phyloP scores from a whole-genome alignment of 2,888 invertebrate genomes.

The Perizoma affinitatum region DNA sequence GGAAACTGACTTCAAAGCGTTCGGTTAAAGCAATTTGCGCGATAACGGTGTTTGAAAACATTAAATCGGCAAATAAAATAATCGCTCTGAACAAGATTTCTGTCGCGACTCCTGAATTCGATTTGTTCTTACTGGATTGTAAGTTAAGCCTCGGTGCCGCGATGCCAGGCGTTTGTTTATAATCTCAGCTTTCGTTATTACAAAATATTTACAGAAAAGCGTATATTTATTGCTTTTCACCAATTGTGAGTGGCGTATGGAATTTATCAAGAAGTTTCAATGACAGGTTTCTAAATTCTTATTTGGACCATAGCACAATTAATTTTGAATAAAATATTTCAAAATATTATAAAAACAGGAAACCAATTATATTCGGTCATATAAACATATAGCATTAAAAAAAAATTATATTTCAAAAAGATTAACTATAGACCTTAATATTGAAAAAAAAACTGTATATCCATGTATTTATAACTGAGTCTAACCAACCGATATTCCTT shows the following conservation, averaged over 20 bases:
- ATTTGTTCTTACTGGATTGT: slow-evolving; percentile 63
- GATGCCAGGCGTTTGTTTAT: slow-evolving; percentile 63
- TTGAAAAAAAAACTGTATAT: too few relatives aligned
- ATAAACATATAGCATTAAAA: too few relatives aligned
- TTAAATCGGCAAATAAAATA: slow-evolving; percentile 66
- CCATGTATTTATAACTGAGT: too few relatives aligned
- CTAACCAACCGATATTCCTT: too few relatives aligned
- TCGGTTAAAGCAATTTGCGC: slow-evolving; percentile 58
- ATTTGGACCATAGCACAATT: too few relatives aligned
- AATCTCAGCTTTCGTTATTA: slow-evolving; percentile 61
- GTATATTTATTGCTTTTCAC: slow-evolving; percentile 23
- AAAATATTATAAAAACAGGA: too few relatives aligned
- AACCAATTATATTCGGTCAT: too few relatives aligned
- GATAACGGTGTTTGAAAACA: slow-evolving; percentile 63
- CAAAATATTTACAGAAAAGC: slow-evolving; percentile 59
- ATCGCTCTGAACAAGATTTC: slow-evolving; percentile 61
- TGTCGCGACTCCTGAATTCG: slow-evolving; percentile 49
- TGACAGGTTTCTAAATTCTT: too few relatives aligned
- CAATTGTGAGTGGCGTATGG: too few relatives aligned
- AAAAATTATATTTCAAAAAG: too few relatives aligned
- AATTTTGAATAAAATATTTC: too few relatives aligned
- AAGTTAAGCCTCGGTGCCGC: slow-evolving; percentile 68
- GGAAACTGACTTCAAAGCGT: slow-evolving; percentile 39
- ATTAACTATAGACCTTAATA: too few relatives aligned
- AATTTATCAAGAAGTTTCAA: slow-evolving; percentile 1